A percentile compares a stretch with the other conserved stretches of the same genome.
Conservation (phyloP, 2,113 vertebrate species). For the Mus pahari region DNA sequence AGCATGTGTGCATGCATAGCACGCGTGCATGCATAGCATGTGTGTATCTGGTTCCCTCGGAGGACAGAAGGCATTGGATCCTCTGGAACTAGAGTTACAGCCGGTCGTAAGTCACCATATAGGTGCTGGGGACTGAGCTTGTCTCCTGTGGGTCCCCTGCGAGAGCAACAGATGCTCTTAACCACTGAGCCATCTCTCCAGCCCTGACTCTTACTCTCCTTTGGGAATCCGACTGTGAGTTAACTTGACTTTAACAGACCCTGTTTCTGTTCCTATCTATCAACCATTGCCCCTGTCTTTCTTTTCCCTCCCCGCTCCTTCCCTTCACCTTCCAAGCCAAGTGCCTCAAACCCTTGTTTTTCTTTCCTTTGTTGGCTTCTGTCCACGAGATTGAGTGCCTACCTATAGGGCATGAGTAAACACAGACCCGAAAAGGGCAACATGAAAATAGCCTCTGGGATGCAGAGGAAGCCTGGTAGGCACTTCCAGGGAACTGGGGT, state of each 20-base stretch:
- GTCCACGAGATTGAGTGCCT: background rate
- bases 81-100: background rate
- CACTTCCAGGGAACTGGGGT: background rate
- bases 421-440: slow-evolving; percentile 17
- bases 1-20: background rate
- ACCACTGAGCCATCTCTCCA: background rate
- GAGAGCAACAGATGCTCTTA: background rate
- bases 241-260: background rate
- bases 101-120: background rate
- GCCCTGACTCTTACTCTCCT: background rate
- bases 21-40: background rate
- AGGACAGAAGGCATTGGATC: background rate
- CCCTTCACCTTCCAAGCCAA: background rate
- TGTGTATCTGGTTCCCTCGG: background rate
- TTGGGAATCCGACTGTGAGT: background rate
- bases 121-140: background rate
- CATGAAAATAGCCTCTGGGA: slow-evolving; percentile 61
- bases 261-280: background rate
- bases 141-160: background rate
- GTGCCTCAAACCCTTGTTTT: background rate
- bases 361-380: slow-evolving; percentile 31
- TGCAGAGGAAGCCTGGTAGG: background rate
- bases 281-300: background rate
- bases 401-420: background rate
- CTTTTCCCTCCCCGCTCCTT: background rate